Evolutionary conservation across 2,797 vertebrate genomes (phyloP).

Genomic region (Bryconaethiops microstoma): DNA sequence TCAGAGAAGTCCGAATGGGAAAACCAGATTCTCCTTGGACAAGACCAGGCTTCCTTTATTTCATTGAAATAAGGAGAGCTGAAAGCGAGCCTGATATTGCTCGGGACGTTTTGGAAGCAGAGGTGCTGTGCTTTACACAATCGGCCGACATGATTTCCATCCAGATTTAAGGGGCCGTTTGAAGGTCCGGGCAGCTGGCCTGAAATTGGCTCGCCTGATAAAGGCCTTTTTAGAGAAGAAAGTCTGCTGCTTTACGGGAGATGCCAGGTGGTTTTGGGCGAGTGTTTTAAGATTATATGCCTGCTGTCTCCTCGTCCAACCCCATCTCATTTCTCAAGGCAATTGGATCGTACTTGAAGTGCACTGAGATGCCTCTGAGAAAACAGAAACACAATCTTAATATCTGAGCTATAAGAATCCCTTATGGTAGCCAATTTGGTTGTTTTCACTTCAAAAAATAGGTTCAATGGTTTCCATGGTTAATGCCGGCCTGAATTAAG

Average conservation of each 20-base stretch:
- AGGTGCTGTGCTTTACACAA: conserved; percentile 21
- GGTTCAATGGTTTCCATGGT: conserved; percentile 3
- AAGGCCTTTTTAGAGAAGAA: conserved; percentile 50
- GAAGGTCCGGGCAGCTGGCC: conserved; percentile 48
- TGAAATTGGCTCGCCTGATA: conserved; percentile 52
- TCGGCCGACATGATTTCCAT: conserved; percentile 43
- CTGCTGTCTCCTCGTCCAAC: conserved; percentile 33
- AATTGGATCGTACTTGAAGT: conserved; percentile 39
- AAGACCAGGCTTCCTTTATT: conserved; percentile 6
- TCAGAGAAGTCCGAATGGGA: conserved; percentile 39
- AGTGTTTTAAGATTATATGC: conserved; percentile 55
- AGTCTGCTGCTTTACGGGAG: conserved; percentile 46
- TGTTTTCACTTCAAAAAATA: conserved; percentile 11
- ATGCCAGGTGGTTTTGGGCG: conserved; percentile 51
- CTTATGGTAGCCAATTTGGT: conserved; percentile 3
- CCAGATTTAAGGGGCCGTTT: conserved; percentile 55
- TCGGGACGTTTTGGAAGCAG: conserved; percentile 29
- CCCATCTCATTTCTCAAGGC: conserved; percentile 50
- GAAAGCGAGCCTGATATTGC: conserved; percentile 36
- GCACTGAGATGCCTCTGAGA: conserved; percentile 31
- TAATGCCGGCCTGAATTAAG: neutral
- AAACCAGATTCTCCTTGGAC: conserved; percentile 34
- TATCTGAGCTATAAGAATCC: conserved; percentile 16
- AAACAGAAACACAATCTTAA: conserved; percentile 31
- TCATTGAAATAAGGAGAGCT: conserved; percentile 1